Conservation (phyloP, 2,888 invertebrate species). For the Acrobasis suavella region DNA sequence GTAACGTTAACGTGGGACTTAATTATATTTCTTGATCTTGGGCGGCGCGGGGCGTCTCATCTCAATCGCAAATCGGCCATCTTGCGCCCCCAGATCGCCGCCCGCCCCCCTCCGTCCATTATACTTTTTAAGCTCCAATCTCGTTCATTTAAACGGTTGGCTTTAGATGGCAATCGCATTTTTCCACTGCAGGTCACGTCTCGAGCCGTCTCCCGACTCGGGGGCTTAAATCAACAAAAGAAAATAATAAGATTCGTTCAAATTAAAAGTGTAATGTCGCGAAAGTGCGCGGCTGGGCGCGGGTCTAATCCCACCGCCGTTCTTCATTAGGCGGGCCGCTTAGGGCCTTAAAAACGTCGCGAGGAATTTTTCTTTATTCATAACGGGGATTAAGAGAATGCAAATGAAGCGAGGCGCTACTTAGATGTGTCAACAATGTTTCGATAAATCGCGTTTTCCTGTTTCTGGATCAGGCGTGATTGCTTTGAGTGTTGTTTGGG, state of each 20-base stretch:
- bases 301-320: slow-evolving; percentile 67
- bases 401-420: slow-evolving; percentile 80
- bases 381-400: slow-evolving; percentile 81
- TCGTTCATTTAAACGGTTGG: slow-evolving; percentile 88
- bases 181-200: slow-evolving; percentile 88
- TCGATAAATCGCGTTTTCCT: slow-evolving; percentile 48
- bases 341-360: slow-evolving; percentile 71
- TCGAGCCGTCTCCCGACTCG: slow-evolving; percentile 80
- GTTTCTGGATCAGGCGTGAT: slow-evolving; percentile 12
- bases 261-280: slow-evolving; percentile 87
- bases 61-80: slow-evolving; percentile 83
- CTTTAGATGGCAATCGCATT: slow-evolving; percentile 87
- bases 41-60: slow-evolving; percentile 72
- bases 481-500: slow-evolving; percentile 8
- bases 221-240: slow-evolving; percentile 87
- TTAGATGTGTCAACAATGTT: slow-evolving; percentile 80
- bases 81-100: slow-evolving; percentile 78
- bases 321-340: slow-evolving; percentile 75
- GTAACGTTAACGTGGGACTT: slow-evolving; percentile 63
- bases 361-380: slow-evolving; percentile 81
- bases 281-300: slow-evolving; percentile 62
- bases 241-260: slow-evolving; percentile 87
- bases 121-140: slow-evolving; percentile 89
- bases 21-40: slow-evolving; percentile 80
- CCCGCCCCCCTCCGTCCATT: slow-evolving; percentile 83